A percentile compares a stretch with the other conserved stretches of the same genome.
Conservation (phyloP, 2,113 vertebrate genomes). For the Tragelaphus scriptus region DNA sequence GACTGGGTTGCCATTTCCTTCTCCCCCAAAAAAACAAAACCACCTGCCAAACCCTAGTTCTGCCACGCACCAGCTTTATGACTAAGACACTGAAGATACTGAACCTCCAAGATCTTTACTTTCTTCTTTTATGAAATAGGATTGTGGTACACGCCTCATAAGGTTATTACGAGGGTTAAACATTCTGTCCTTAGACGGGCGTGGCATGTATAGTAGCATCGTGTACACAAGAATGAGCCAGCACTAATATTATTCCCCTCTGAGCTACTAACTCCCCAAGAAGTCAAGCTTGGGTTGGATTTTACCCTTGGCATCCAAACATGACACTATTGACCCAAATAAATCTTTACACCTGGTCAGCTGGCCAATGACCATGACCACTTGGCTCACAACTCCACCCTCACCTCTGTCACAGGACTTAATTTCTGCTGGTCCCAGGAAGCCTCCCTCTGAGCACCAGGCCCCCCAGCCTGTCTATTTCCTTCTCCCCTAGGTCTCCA, state of each 20-base stretch:
- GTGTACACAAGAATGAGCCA: background rate
- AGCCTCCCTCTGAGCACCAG: background rate
- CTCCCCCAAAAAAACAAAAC: background rate
- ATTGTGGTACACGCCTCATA: background rate
- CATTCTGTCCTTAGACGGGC: background rate
- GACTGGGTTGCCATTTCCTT: too few species aligned
- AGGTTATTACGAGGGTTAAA: background rate
- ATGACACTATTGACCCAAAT: background rate
- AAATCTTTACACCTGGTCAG: background rate
- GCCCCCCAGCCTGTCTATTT: background rate
- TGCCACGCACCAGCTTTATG: background rate
- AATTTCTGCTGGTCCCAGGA: background rate
- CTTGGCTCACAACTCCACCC: background rate
- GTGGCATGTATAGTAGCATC: background rate
- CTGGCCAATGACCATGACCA: background rate
- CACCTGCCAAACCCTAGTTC: background rate
- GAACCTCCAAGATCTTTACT: background rate
- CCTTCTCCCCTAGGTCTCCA: background rate
- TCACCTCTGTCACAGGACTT: background rate
- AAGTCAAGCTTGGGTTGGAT: background rate
- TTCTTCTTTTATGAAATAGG: background rate
- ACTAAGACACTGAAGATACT: background rate
- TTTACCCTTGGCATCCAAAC: background rate
- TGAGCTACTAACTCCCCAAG: background rate
- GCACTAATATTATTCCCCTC: background rate